Evolutionary conservation across 2,888 invertebrate species (phyloP).

Genomic region (Standfussiana lucernea): DNA sequence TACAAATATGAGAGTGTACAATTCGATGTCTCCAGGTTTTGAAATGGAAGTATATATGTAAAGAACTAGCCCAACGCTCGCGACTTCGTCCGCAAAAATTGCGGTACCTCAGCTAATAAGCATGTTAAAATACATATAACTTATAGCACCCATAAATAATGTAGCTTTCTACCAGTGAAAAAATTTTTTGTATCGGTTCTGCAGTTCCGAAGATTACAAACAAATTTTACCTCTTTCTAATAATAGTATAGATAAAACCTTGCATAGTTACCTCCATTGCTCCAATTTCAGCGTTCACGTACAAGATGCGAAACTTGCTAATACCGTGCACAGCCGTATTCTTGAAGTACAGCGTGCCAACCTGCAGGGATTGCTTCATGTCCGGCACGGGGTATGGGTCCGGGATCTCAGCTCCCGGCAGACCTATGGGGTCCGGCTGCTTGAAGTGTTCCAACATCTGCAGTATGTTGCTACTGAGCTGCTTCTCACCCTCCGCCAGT

Average conservation of each 20-base stretch:
- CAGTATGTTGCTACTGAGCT: constrained; percentile 93
- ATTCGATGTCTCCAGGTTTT: background rate
- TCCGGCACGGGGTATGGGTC: constrained; percentile 95
- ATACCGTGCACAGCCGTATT: constrained; percentile 94
- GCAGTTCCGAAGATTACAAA: too few relatives aligned
- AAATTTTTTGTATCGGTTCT: too few relatives aligned
- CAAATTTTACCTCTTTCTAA: too few relatives aligned
- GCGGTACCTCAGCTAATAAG: too few relatives aligned
- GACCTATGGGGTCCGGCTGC: constrained; percentile 94
- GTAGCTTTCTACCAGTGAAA: too few relatives aligned
- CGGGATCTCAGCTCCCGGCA: constrained; percentile 95
- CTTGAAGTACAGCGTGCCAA: constrained; percentile 93
- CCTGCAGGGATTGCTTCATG: constrained; percentile 93
- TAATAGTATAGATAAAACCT: too few relatives aligned
- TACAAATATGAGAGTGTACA: background rate
- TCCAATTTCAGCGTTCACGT: constrained; percentile 93
- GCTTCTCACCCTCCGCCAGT: constrained; percentile 90
- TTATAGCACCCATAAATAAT: too few relatives aligned
- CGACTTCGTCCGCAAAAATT: too few relatives aligned
- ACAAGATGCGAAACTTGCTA: constrained; percentile 94
- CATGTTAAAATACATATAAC: too few relatives aligned
- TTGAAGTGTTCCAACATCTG: constrained; percentile 94
- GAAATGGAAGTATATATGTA: background rate
- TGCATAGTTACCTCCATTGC: constrained; percentile 92
- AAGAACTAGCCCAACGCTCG: too few relatives aligned